A percentile compares a stretch with the other conserved stretches of the same genome.
phyloP scores from a whole-genome alignment of 2,113 vertebrate species.

The Chelonoidis abingdonii region DNA sequence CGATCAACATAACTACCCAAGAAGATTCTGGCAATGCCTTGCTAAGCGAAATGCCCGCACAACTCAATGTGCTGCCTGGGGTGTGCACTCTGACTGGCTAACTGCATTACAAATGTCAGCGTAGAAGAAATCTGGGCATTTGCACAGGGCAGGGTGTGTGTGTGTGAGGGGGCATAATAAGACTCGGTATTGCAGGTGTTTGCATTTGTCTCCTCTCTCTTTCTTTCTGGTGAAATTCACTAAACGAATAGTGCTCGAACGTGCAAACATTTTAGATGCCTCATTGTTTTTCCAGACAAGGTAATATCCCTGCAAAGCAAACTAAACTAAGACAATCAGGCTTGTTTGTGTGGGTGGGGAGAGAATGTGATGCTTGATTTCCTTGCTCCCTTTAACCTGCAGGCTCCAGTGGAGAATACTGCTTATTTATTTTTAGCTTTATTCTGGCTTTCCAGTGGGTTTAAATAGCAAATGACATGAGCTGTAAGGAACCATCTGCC shows the following conservation, averaged over 20 bases:
- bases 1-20: background rate
- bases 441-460: background rate
- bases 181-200: background rate
- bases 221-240: background rate
- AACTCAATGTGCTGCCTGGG: background rate
- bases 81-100: background rate
- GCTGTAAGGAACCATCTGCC: background rate
- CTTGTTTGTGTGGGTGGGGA: background rate
- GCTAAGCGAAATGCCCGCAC: background rate
- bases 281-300: background rate
- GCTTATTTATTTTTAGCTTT: background rate
- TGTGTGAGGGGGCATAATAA: background rate
- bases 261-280: background rate
- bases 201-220: background rate
- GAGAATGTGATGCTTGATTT: background rate
- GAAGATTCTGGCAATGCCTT: background rate
- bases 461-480: slow-evolving; percentile 18
- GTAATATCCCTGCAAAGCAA: too few species aligned
- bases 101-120: background rate
- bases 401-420: background rate
- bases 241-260: background rate
- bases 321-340: too few species aligned
- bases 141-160: background rate
- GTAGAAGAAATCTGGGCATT: background rate
- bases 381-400: background rate